Percentiles rank a stretch among this genome's conserved stretches.
phyloP scores from a whole-genome alignment of 2,888 invertebrate genomes.

The Miltochrista miniata region DNA sequence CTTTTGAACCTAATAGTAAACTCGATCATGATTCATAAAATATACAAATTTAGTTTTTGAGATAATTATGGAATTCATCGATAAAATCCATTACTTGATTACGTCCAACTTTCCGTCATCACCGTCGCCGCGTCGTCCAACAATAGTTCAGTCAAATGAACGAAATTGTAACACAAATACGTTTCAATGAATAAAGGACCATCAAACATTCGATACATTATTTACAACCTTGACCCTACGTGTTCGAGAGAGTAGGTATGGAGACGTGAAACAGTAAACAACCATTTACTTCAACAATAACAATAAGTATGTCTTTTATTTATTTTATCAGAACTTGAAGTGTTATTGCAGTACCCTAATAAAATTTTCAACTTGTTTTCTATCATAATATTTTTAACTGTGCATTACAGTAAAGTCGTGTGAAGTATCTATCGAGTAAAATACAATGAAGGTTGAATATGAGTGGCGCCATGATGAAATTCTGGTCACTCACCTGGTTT shows the following conservation, averaged over 20 bases:
- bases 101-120: too few species aligned
- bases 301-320: neutral
- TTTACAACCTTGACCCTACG: neutral
- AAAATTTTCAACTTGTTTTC: conserved; percentile 20
- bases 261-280: neutral
- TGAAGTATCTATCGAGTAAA: conserved; percentile 17
- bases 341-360: conserved; percentile 26
- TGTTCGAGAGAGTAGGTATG: neutral
- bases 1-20: too few species aligned
- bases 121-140: too few species aligned
- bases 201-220: neutral
- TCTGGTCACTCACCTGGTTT: conserved; percentile 35
- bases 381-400: conserved; percentile 15
- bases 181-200: neutral
- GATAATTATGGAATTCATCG: neutral
- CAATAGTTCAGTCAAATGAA: neutral
- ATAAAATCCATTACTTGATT: neutral
- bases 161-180: neutral
- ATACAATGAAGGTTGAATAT: conserved; percentile 12
- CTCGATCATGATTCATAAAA: neutral
- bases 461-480: conserved; percentile 25
- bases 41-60: neutral
- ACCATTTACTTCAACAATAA: neutral
- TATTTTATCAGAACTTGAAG: conserved; percentile 6
- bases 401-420: conserved; percentile 1